These are phyloP conservation scores for Macrosiphum euphorbiae DNA, from an alignment of 2,888 invertebrate genomes.

Conservation along the genomic window DNA sequence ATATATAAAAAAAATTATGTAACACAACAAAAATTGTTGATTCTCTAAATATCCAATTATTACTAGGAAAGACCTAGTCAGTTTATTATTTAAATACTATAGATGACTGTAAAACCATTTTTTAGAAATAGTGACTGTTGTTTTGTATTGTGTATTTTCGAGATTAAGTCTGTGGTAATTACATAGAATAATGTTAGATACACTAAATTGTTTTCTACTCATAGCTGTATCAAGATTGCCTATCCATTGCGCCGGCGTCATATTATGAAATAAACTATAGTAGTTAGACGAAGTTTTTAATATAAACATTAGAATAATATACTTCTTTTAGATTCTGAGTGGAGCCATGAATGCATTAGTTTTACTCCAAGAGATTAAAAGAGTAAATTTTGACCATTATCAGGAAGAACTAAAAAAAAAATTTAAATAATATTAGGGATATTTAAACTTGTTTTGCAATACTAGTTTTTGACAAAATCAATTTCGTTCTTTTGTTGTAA, in stretches of 20 bases:
- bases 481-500: too few species aligned
- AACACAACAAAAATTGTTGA: background rate
- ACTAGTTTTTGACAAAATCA: too few species aligned
- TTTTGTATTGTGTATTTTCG: background rate
- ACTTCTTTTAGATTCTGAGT: background rate
- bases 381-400: too few species aligned
- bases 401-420: too few species aligned
- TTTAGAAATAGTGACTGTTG: background rate
- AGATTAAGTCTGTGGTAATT: background rate
- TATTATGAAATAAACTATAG: background rate
- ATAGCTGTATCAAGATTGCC: slow-evolving; percentile 14
- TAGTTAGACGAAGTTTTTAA: background rate
- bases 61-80: background rate
- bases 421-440: too few species aligned
- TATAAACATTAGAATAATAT: too few species aligned
- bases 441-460: too few species aligned
- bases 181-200: background rate
- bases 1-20: background rate
- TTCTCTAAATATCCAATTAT: background rate
- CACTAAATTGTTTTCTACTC: background rate
- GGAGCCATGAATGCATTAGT: background rate
- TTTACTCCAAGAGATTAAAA: too few species aligned
- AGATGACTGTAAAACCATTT: background rate
- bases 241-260: background rate
- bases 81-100: background rate